A percentile compares a stretch with the other conserved stretches of the same genome.
Evolutionary conservation across 2,113 vertebrate genomes (phyloP).

Genomic region (Abramis brama): DNA sequence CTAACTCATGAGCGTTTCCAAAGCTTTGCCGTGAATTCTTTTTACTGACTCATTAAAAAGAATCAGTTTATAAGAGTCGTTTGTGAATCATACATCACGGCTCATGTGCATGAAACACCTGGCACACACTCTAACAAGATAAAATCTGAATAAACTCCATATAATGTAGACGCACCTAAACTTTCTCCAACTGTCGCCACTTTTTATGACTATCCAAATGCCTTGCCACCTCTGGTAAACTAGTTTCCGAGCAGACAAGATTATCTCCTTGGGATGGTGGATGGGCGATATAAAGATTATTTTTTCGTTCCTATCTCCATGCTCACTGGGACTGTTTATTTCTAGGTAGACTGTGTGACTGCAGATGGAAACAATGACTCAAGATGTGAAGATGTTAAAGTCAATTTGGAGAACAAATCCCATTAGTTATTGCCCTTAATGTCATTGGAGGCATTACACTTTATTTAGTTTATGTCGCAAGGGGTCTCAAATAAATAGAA

Average conservation of each 20-base stretch:
- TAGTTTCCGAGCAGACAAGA: neutral
- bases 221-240: neutral
- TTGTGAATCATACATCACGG: neutral
- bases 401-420: constrained; percentile 2
- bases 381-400: constrained; percentile 18
- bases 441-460: neutral
- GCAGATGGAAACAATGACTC: neutral
- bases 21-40: neutral
- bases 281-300: neutral
- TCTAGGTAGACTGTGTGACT: constrained; percentile 13
- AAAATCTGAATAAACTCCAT: neutral
- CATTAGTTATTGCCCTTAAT: neutral
- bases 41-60: neutral
- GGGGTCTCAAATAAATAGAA: neutral
- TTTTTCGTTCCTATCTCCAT: neutral
- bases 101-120: neutral
- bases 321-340: constrained; percentile 11
- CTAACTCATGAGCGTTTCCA: neutral
- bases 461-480: constrained; percentile 12
- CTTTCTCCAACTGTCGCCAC: neutral
- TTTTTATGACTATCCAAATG: constrained; percentile 12
- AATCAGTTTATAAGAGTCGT: neutral
- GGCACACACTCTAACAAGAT: neutral
- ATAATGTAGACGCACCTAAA: neutral
- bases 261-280: neutral